phyloP scores from a whole-genome alignment of 2,888 invertebrate species.

The Gerris lacustris region DNA sequence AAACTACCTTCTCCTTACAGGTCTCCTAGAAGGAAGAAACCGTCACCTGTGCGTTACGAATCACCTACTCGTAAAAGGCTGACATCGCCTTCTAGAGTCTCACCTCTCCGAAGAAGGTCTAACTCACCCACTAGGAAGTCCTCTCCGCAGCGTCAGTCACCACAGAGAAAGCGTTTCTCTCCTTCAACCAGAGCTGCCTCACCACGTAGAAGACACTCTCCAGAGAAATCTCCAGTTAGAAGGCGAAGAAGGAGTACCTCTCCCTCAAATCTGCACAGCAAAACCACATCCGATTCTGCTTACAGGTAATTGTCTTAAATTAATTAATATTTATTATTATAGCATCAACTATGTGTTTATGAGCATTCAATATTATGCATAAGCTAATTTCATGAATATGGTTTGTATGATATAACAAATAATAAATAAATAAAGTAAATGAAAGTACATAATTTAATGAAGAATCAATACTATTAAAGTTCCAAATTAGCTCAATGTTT shows the following conservation, averaged over 20 bases:
- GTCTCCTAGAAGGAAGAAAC: not conserved
- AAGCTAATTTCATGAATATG: too few species aligned
- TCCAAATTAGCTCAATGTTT: too few species aligned
- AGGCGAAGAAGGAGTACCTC: not conserved
- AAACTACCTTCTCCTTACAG: not conserved
- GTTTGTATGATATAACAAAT: too few species aligned
- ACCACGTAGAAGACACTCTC: constrained; percentile 14
- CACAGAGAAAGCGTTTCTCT: constrained; percentile 1
- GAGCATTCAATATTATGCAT: too few species aligned
- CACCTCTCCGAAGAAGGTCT: constrained; percentile 14
- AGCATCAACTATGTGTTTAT: too few species aligned
- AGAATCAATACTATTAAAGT: too few species aligned
- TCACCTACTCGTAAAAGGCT: not conserved
- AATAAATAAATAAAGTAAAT: too few species aligned
- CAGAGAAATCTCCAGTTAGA: constrained; percentile 15
- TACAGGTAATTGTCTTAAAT: constrained; percentile 2
- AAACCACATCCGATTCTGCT: constrained; percentile 12
- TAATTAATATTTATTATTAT: too few species aligned
- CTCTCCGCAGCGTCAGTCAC: constrained; percentile 13
- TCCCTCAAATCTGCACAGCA: constrained; percentile 10
- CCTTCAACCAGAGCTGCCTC: not conserved
- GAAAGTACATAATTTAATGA: too few species aligned
- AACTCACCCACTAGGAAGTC: constrained; percentile 12
- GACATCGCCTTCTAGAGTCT: not conserved
- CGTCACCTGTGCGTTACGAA: not conserved